Evolutionary conservation across 2,888 invertebrate species (phyloP), one percentile per base, ranked within the genome.

Genomic region (Selenia dentaria): DNA sequence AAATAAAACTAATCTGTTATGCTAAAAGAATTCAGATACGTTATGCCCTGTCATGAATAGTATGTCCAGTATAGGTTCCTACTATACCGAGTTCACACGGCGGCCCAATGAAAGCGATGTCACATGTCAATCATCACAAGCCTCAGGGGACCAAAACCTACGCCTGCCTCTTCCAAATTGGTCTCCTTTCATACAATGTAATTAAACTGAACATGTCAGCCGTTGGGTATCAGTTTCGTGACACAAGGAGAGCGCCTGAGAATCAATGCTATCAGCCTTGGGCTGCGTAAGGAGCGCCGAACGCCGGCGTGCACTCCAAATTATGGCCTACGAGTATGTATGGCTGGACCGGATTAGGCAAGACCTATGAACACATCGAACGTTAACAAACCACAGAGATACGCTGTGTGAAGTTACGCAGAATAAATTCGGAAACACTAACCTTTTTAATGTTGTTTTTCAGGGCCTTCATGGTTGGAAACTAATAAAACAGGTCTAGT

Each of bases 81-180:
- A n/a, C n/a, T n/a, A n/a, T n/a, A n/a, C n/a, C n/a, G n/a, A n/a
- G n/a, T n/a, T n/a, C 16, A 2, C 16, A 16, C 4, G 16, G 4
- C 16, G 6, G 8, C 6, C 6, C 22, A 22, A 8, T 16, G 6
- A 9, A 3, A 16, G 11, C 4, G 12, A 25, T 39, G 39, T 39
- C 45, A 31, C 12, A 18, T 38, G 38, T 45, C 45, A 39, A 45
- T 39, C 45, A 34, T 27, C n/a, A 31, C 45, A 39, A 45, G 39
- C 45, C 34, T 27, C n/a, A 31, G n/a, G n/a, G n/a, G n/a, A 3
- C 6, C 6, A 22, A 22, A 20, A 1, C 9, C 10, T 13, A 14
- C 6, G 10, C 29, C 1, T 16, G 11, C 20, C 9, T n/a, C 14
- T 24, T 28, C 29, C 24, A 29, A 31, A 45, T 39, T 16, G 39